phyloP scores from a whole-genome alignment of 2,888 invertebrate species.

The Acrobasis suavella region DNA sequence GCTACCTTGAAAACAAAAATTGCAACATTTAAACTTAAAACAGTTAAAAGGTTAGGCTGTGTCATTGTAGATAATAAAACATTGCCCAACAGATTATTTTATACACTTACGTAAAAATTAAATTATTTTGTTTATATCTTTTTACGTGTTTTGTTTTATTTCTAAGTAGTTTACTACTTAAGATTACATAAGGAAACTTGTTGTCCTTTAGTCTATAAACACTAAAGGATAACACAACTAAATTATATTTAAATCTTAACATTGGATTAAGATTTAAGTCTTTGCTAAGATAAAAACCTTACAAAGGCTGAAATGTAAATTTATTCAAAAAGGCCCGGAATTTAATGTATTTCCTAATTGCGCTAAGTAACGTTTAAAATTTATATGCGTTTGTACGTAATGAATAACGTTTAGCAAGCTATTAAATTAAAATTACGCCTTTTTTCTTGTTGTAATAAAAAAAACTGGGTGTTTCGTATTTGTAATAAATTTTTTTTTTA shows the following conservation, averaged over 20 bases:
- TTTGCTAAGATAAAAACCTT: conserved; percentile 9
- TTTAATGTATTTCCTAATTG: conserved; percentile 17
- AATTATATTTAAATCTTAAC: background rate
- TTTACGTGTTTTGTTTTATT: too few species aligned
- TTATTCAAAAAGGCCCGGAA: conserved; percentile 9
- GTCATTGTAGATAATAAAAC: conserved; percentile 2
- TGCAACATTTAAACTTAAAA: conserved; percentile 1
- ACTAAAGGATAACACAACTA: background rate
- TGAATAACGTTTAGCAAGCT: conserved; percentile 2
- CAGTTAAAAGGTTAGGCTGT: background rate
- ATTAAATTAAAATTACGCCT: background rate
- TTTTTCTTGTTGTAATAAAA: background rate
- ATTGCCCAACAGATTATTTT: background rate
- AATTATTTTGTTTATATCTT: too few species aligned
- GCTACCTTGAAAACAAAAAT: conserved; percentile 19
- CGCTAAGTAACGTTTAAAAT: conserved; percentile 3
- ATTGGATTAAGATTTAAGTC: conserved; percentile 2
- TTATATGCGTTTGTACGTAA: conserved; percentile 11
- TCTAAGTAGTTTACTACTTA: too few species aligned
- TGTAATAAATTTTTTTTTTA: background rate
- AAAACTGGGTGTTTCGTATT: too few species aligned
- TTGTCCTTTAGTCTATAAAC: too few species aligned
- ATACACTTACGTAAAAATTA: background rate
- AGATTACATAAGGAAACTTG: too few species aligned
- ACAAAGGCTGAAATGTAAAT: conserved; percentile 16